These are phyloP conservation scores for Meta bourneti DNA, from an alignment of 2,888 invertebrate genomes.

Conservation along the genomic window DNA sequence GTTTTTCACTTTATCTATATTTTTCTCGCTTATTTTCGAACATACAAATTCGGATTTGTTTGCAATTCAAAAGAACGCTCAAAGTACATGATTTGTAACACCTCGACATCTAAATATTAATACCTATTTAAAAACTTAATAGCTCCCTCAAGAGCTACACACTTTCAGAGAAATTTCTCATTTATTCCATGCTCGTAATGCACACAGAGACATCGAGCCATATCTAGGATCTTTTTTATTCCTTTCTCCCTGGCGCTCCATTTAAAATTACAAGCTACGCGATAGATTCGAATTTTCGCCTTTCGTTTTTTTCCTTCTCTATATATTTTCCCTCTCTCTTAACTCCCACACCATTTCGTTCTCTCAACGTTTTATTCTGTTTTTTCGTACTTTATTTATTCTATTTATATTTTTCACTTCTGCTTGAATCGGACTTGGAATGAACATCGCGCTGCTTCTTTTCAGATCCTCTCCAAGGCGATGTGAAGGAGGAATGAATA, in stretches of 20 bases:
- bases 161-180: background rate
- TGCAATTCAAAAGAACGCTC: background rate
- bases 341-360: conserved; percentile 10
- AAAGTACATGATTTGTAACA: background rate
- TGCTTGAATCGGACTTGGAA: conserved; percentile 56
- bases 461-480: conserved; percentile 26
- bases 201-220: background rate
- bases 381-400: conserved; percentile 41
- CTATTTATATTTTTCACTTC: conserved; percentile 63
- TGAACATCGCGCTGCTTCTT: conserved; percentile 56
- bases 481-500: conserved; percentile 21
- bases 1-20: background rate
- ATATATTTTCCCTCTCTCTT: background rate
- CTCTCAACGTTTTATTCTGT: background rate
- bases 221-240: conserved; percentile 8
- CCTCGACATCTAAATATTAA: background rate
- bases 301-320: conserved; percentile 37
- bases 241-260: conserved; percentile 13
- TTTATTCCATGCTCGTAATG: background rate
- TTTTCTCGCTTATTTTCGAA: background rate
- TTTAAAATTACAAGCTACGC: conserved; percentile 64
- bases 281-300: conserved; percentile 58
- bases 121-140: background rate
- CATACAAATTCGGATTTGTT: background rate
- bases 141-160: background rate